These are phyloP conservation scores for Ramphastos sulfuratus DNA, from an alignment of 2,113 vertebrate species.

Conservation along the genomic window DNA sequence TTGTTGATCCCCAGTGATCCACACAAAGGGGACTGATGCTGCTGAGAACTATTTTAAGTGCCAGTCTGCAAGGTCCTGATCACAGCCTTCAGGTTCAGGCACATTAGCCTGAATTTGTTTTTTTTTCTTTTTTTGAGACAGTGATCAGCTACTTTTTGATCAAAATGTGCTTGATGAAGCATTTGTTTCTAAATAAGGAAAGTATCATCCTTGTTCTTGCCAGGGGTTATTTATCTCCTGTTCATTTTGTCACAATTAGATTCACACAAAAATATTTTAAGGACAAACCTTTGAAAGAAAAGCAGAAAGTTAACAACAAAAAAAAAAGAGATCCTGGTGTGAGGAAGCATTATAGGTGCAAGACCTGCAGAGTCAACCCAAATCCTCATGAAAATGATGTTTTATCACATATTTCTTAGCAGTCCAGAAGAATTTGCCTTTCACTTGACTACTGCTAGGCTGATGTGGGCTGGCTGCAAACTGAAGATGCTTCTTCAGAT, in stretches of 20 bases:
- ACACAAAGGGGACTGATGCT: neutral
- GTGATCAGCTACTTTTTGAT: neutral
- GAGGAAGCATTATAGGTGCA: neutral
- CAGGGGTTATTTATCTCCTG: neutral
- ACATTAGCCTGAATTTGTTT: neutral
- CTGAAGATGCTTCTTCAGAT: neutral
- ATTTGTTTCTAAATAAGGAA: neutral
- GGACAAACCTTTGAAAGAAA: neutral
- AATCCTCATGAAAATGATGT: neutral
- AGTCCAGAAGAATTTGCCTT: neutral
- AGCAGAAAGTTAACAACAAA: neutral
- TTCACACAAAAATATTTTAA: neutral
- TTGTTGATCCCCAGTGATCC: neutral
- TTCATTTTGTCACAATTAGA: neutral
- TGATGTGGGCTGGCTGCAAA: slow-evolving; percentile 27
- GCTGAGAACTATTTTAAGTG: neutral
- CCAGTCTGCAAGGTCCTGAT: neutral
- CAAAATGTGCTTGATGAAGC: neutral
- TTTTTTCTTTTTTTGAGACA: neutral
- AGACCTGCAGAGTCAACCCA: neutral
- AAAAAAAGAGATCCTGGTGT: neutral
- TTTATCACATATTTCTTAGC: neutral
- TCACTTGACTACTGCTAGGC: neutral
- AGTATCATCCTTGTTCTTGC: neutral
- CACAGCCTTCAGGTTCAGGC: neutral